phyloP scores from a whole-genome alignment of 2,888 invertebrate species.

The Linyphia triangularis region DNA sequence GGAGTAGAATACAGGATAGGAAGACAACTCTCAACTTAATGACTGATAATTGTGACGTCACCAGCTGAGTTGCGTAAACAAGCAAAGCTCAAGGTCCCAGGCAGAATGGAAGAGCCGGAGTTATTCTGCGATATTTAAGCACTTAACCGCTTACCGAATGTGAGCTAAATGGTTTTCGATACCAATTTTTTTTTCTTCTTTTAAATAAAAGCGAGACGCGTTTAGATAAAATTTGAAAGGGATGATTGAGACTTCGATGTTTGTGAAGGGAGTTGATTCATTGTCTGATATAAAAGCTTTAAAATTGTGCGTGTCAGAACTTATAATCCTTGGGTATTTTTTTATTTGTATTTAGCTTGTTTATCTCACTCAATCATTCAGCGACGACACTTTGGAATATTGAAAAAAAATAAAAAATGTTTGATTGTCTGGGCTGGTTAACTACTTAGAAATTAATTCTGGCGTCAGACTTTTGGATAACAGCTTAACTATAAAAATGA shows the following conservation, averaged over 20 bases:
- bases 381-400: background rate
- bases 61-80: conserved; percentile 65
- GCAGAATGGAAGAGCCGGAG: background rate
- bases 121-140: conserved; percentile 12
- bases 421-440: background rate
- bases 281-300: background rate
- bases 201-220: background rate
- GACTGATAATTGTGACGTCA: conserved; percentile 71
- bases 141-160: background rate
- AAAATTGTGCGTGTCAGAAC: background rate
- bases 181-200: background rate
- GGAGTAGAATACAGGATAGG: conserved; percentile 53
- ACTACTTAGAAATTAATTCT: background rate
- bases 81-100: conserved; percentile 60
- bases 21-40: conserved; percentile 61
- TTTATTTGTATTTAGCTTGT: background rate
- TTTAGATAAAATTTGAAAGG: conserved; percentile 3
- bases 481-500: background rate
- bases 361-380: background rate
- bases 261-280: background rate
- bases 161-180: background rate
- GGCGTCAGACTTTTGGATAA: too few species aligned
- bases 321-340: background rate
- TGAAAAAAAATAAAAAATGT: background rate
- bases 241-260: background rate